A percentile compares a stretch with the other conserved stretches of the same genome.
Conservation (phyloP, 1,140 invertebrate genomes). For the Drosophila setifemur region DNA sequence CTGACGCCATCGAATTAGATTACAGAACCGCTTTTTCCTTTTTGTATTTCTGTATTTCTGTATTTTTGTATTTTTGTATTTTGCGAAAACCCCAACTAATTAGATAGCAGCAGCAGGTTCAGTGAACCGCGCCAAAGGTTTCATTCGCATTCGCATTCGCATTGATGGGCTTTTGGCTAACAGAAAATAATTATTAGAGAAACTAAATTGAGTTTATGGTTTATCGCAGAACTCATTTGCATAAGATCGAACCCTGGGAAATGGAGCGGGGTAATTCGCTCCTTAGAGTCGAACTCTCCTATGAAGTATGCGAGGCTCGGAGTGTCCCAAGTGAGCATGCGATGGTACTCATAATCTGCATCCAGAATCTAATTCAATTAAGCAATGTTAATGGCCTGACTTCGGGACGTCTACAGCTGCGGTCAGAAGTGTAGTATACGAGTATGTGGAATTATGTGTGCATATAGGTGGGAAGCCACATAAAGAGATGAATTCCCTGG, state of each 20-base stretch:
- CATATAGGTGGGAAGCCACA: slow-evolving; percentile 21
- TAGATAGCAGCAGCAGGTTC: slow-evolving; percentile 32
- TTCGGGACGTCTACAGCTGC: slow-evolving; percentile 57
- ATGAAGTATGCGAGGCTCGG: slow-evolving; percentile 5
- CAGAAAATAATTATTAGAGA: too few species aligned
- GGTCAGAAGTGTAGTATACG: slow-evolving; percentile 25
- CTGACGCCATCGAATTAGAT: slow-evolving; percentile 47
- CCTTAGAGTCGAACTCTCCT: too few species aligned
- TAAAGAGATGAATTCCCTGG: too few species aligned
- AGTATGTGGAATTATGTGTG: not conserved
- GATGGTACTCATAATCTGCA: slow-evolving; percentile 71
- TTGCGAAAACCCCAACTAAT: slow-evolving; percentile 36
- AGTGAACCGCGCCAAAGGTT: slow-evolving; percentile 14
- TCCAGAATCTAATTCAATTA: slow-evolving; percentile 77
- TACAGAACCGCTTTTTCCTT: slow-evolving; percentile 36
- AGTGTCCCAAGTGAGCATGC: slow-evolving; percentile 39
- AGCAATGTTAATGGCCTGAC: slow-evolving; percentile 75
- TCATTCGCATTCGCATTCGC: too few species aligned
- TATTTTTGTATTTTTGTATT: not conserved
- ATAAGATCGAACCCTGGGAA: not conserved
- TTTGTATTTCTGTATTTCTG: too few species aligned
- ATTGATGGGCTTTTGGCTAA: too few species aligned
- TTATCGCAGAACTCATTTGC: slow-evolving; percentile 19
- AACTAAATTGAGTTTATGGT: not conserved
- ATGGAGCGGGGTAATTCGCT: not conserved